Percentiles rank a stretch among this genome's conserved stretches.
These are phyloP conservation scores for Chloebia gouldiae DNA, from an alignment of 2,113 vertebrate species.

Conservation along the genomic window DNA sequence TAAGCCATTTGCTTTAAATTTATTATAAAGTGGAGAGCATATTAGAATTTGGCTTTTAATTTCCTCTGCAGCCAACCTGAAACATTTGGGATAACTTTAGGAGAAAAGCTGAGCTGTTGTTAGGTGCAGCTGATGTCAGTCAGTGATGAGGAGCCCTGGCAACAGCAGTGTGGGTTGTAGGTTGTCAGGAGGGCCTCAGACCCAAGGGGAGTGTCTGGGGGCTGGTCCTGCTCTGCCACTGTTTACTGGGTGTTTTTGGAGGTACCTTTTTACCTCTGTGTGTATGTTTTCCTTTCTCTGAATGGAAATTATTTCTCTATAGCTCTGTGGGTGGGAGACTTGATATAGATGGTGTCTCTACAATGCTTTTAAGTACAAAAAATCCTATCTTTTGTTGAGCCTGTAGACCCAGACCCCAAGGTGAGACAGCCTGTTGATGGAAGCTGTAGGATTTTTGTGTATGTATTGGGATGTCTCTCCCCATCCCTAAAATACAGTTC, in stretches of 20 bases:
- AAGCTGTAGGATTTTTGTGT: background rate
- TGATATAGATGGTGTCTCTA: background rate
- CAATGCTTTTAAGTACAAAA: background rate
- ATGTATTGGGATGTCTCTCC: background rate
- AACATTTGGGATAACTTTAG: background rate
- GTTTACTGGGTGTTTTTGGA: background rate
- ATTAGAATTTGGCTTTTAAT: background rate
- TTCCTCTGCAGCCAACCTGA: background rate
- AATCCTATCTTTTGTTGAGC: background rate
- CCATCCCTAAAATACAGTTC: background rate
- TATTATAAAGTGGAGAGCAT: background rate
- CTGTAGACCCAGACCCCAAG: background rate
- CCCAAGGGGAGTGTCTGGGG: background rate
- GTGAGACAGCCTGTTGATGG: accelerated
- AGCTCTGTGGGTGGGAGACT: background rate
- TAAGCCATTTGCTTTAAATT: background rate
- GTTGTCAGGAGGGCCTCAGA: background rate
- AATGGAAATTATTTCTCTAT: background rate
- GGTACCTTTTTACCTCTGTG: background rate
- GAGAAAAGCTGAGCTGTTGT: background rate
- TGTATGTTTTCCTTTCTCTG: background rate
- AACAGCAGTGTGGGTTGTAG: background rate
- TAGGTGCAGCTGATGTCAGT: background rate
- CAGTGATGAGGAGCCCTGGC: background rate
- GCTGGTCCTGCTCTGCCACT: background rate